Conservation (phyloP, 2,888 invertebrate genomes). For the Tetanocera ferruginea region DNA sequence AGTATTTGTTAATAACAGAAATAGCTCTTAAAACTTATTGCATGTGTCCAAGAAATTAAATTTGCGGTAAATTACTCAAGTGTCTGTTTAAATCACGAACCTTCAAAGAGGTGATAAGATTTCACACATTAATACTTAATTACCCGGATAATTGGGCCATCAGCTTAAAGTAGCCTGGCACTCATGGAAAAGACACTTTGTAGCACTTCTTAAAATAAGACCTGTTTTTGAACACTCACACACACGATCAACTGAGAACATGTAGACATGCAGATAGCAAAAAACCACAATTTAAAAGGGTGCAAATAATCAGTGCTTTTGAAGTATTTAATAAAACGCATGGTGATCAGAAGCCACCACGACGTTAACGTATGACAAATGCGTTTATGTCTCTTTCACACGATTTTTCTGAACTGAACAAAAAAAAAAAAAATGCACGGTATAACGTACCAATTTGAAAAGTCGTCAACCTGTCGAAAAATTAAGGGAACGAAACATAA, state of each 20-base stretch:
- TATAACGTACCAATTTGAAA: constrained; percentile 57
- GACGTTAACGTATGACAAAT: constrained; percentile 50
- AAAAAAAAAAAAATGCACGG: constrained; percentile 51
- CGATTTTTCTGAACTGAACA: constrained; percentile 63
- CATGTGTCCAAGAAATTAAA: no score
- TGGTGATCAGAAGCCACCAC: constrained; percentile 36
- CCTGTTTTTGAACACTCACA: not conserved
- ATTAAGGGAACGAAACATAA: constrained; percentile 34
- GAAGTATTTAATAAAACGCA: constrained; percentile 25
- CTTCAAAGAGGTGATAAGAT: constrained; percentile 63
- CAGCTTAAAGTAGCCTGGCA: constrained; percentile 6
- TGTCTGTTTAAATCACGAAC: constrained; percentile 14
- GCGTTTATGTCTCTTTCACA: constrained; percentile 63
- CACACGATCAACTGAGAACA: not conserved
- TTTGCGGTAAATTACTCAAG: no score
- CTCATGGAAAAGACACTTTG: not conserved
- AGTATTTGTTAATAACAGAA: no score
- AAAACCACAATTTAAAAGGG: not conserved
- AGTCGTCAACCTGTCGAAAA: constrained; percentile 60
- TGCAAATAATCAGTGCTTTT: constrained; percentile 8
- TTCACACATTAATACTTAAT: constrained; percentile 68
- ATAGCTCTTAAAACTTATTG: no score
- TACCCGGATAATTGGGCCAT: constrained; percentile 65
- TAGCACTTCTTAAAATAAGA: not conserved
- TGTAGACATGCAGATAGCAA: constrained; percentile 38